phyloP scores from a whole-genome alignment of 2,797 vertebrate genomes.

The Synaphobranchus kaupii region DNA sequence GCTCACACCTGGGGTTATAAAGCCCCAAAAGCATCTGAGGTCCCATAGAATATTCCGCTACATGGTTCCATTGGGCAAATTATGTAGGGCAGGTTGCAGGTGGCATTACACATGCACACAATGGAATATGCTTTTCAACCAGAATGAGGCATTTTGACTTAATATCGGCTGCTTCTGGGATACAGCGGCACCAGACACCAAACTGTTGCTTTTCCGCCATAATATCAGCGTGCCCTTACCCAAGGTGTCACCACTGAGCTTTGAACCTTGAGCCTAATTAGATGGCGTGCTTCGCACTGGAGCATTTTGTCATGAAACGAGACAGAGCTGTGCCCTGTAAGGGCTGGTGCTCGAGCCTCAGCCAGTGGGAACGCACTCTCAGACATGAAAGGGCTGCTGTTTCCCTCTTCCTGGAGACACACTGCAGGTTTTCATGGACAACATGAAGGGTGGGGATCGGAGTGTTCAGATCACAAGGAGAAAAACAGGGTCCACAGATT shows the following conservation, averaged over 20 bases:
- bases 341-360: neutral
- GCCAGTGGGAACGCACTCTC: neutral
- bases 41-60: neutral
- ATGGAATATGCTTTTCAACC: neutral
- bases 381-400: constrained; percentile 5
- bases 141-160: neutral
- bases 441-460: constrained; percentile 2
- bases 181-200: neutral
- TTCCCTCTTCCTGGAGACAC: neutral
- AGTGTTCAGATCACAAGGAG: constrained; percentile 5
- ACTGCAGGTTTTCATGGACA: constrained; percentile 11
- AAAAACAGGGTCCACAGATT: neutral
- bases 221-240: neutral
- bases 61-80: neutral
- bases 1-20: no score
- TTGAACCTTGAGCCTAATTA: neutral
- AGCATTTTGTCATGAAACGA: neutral
- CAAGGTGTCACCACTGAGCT: neutral
- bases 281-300: neutral
- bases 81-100: neutral
- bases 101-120: neutral
- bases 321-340: neutral
- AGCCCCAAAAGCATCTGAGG: no score
- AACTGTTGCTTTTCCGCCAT: neutral
- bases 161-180: neutral